Evolutionary conservation across 2,797 vertebrate species (phyloP), one percentile per base, ranked within the genome.

Genomic region (Pteronotus mesoamericanus): DNA sequence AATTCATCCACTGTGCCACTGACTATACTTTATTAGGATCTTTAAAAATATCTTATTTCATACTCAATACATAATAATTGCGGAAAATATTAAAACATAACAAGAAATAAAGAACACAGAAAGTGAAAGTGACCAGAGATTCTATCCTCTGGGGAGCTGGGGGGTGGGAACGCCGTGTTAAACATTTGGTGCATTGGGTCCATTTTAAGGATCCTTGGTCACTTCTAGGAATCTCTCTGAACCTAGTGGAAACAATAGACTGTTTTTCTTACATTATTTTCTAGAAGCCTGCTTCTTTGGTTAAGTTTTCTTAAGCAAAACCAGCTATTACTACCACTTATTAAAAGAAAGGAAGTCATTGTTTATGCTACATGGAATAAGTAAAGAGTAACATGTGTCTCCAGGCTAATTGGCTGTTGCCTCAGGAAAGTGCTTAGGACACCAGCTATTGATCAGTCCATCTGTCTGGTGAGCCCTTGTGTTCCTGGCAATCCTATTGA

Each of bases 21-120:
- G 66, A 88, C 46, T 86, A 32, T 4, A 44, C 26, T 74, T 85
- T 78, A 71, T 78, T 18, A 78, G 59, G 59, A 86, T 42, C 42
- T 95, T 96, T 88, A 51, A 61, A 89, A 90, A 42, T 69, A 48
- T 95, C 59, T 75, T 74, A 44, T 79, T 93, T 77, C n/a, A 53
- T 71, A 80, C 11, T 44, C 26, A 85, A 19, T 75, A n/a, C 44
- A 42, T 53, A 74, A 51, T 88, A 53, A 80, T 51, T 87, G 22
- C 71, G 78, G 57, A 74, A 96, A 78, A 42, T 83, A 92, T 74
- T 88, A 72, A 93, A 66, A 51, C 18, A 46, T 46, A 87, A 72
- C 2, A 48, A 90, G n/a, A 87, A 55, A 80, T 77, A 66, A 64
- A 46, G 34, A 94, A 55, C 42, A 72, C 5, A 69, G 78, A 91